These are phyloP conservation scores for Xiphophorus hellerii DNA, from an alignment of 2,113 vertebrate genomes.

Conservation along the genomic window DNA sequence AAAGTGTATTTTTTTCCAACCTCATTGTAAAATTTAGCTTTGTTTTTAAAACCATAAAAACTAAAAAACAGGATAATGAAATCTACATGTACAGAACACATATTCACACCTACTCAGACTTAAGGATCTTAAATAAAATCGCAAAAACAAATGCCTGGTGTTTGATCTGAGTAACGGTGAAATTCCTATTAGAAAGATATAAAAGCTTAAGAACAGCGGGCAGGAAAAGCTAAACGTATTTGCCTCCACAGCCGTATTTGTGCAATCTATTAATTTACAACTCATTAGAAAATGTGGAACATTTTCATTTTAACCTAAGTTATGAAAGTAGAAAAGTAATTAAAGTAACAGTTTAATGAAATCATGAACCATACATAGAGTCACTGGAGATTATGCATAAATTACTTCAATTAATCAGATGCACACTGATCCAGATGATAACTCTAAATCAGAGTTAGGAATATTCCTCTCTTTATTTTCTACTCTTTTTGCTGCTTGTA, in stretches of 20 bases:
- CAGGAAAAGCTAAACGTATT: slow-evolving; percentile 16
- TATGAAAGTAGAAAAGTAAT: slow-evolving; percentile 72
- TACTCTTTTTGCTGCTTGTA: neutral
- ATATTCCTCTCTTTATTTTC: slow-evolving; percentile 31
- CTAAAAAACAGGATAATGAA: too few relatives aligned
- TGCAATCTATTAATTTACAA: slow-evolving; percentile 63
- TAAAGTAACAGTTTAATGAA: slow-evolving; percentile 75
- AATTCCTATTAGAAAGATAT: neutral
- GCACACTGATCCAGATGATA: slow-evolving; percentile 63
- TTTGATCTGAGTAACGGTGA: neutral
- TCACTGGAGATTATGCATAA: slow-evolving; percentile 70
- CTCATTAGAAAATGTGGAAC: slow-evolving; percentile 58
- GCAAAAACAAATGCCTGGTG: neutral
- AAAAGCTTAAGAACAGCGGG: slow-evolving; percentile 6
- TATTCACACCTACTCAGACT: slow-evolving; percentile 9
- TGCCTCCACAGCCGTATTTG: slow-evolving; percentile 54
- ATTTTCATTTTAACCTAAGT: slow-evolving; percentile 71
- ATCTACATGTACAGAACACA: neutral
- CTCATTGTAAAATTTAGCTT: too few relatives aligned
- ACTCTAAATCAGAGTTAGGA: slow-evolving; percentile 57
- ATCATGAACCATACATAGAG: slow-evolving; percentile 73
- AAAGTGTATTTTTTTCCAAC: too few relatives aligned
- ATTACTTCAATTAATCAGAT: slow-evolving; percentile 80
- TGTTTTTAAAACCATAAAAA: too few relatives aligned
- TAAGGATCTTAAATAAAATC: neutral